A percentile compares a stretch with the other conserved stretches of the same genome.
phyloP scores from a whole-genome alignment of 2,888 invertebrate species.

The Diachrysia chrysitis region DNA sequence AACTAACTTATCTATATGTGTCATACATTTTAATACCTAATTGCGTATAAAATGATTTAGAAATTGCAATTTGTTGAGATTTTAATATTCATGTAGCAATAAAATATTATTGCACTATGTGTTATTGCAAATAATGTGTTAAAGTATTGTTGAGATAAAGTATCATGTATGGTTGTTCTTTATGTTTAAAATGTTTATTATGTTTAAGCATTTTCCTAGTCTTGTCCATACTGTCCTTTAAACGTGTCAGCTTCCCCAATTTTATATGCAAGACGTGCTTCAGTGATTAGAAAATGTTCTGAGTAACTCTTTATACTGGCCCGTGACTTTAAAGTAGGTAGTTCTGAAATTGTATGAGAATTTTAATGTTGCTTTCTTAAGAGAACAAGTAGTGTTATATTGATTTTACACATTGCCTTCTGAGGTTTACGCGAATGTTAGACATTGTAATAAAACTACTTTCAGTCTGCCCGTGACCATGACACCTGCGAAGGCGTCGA shows the following conservation, averaged over 20 bases:
- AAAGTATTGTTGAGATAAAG: not conserved
- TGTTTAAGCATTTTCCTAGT: constrained; percentile 8
- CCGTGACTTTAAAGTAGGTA: not conserved
- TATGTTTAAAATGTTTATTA: constrained; percentile 8
- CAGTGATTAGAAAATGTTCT: not conserved
- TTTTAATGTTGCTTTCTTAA: not conserved
- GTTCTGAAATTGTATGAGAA: constrained; percentile 1
- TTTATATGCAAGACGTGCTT: constrained; percentile 24
- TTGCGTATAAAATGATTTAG: not conserved
- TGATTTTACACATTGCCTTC: too few species aligned
- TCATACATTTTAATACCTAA: not conserved
- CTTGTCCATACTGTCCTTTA: not conserved
- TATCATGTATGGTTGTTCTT: not conserved
- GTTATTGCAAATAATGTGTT: not conserved
- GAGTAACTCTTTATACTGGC: not conserved
- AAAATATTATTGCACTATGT: not conserved
- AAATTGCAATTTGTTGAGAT: not conserved
- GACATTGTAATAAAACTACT: too few species aligned
- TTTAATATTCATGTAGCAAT: not conserved
- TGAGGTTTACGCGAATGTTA: too few species aligned
- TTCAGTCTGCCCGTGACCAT: too few species aligned
- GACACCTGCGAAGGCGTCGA: too few species aligned
- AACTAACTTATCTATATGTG: too few species aligned
- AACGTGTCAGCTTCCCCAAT: not conserved
- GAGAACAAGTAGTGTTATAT: not conserved